phyloP scores from a whole-genome alignment of 2,113 vertebrate genomes.

The Etheostoma cragini region DNA sequence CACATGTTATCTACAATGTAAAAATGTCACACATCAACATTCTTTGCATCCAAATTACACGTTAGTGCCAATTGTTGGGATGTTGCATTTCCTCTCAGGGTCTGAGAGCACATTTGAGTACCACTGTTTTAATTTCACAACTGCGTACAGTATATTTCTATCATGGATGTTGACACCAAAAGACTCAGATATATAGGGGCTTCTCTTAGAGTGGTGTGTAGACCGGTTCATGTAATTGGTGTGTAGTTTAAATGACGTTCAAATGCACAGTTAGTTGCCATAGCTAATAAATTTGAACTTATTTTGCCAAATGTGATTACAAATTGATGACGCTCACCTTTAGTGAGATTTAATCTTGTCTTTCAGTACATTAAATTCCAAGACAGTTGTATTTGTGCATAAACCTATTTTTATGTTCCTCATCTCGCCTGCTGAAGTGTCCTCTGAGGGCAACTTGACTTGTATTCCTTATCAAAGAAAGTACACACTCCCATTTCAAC shows the following conservation, averaged over 20 bases:
- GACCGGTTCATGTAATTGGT: too few species aligned
- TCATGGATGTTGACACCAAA: not conserved
- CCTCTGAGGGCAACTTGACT: not conserved
- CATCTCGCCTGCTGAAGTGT: not conserved
- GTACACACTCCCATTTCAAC: not conserved
- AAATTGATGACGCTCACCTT: too few species aligned
- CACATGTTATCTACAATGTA: not conserved
- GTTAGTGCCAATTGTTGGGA: not conserved
- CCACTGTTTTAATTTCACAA: not conserved
- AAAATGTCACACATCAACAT: constrained; percentile 1
- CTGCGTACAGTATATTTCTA: not conserved
- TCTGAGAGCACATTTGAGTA: too few species aligned
- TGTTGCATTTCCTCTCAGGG: not conserved
- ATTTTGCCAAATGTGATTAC: too few species aligned
- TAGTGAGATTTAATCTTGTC: too few species aligned
- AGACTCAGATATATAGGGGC: not conserved
- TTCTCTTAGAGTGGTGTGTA: too few species aligned
- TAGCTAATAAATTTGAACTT: too few species aligned
- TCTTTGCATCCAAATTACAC: not conserved
- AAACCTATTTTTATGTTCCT: not conserved
- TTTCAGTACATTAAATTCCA: not conserved
- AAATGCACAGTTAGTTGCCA: too few species aligned
- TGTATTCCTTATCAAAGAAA: not conserved
- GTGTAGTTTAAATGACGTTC: too few species aligned
- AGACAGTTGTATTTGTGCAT: not conserved